Base-by-base conservation (phyloP, 1,140 invertebrate genomes). In the Magallana ariakensis region DNA sequence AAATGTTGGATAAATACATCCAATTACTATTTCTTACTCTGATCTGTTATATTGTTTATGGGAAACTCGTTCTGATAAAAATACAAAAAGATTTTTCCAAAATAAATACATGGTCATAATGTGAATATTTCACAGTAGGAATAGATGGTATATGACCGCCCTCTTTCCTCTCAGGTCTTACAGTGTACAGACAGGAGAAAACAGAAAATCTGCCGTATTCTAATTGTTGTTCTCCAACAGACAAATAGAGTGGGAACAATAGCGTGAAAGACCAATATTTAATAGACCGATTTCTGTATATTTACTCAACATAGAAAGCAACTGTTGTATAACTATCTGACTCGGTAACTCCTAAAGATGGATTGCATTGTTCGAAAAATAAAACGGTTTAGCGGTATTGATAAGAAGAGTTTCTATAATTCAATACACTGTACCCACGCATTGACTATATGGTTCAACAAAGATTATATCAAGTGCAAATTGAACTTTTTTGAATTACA, bases 381-480 rank as follows among this genome's bases (percentile, higher is more conserved):
- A 19, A 75, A 75, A 13, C 33, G 5, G 33, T 46, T 46, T 46
- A 46, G 33, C 33, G 58, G n/a, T 60, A 60, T 60, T 60, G 58
- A 60, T 60, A 60, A 60, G 58, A 75, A 33, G 22, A 8, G 22
- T 75, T 26, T 26, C 66, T 22, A 26, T 33, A 75, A 75, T 26
- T 75, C 66, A 75, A 75, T 75, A 75, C 66, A 33, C 66, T 60
- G 33, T 75, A 75, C 66, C 66, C 66, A 75, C 22, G 33, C 66
- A 75, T 10, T 60, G 58, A 60, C n/a, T 5, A 6, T 5, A 6
- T 16, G 33, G 33, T 75, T 75, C 22, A 26, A 75, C 10, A 75
- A 9, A 11, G 22, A 75, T 11, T 33, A 26, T 26, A 75, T 13
- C 22, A 75, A 75, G 19, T 26, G 22, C 22, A 75, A 70, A 26